Conservation (phyloP, 1,140 invertebrate genomes). For the Drosophila ironensis region DNA sequence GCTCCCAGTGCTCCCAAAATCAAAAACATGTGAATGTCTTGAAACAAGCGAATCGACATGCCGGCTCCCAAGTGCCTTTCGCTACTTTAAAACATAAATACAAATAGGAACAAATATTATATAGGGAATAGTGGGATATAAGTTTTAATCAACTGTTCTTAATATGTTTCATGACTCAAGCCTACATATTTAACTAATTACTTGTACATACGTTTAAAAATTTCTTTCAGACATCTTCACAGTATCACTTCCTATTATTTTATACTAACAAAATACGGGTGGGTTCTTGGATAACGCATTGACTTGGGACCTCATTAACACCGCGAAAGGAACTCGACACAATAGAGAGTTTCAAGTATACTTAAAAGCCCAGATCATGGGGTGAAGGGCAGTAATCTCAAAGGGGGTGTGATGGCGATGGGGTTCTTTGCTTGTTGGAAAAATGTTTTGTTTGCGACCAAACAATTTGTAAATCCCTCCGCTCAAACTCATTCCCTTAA, state of each 20-base stretch:
- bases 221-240: too few species aligned
- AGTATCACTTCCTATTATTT: background rate
- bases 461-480: constrained; percentile 12
- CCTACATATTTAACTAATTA: too few species aligned
- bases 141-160: too few species aligned
- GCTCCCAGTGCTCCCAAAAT: too few species aligned
- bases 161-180: too few species aligned
- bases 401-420: background rate
- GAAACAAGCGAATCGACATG: too few species aligned
- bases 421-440: constrained; percentile 10
- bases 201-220: too few species aligned
- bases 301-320: constrained; percentile 62
- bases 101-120: too few species aligned
- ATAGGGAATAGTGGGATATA: too few species aligned
- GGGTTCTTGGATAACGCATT: background rate
- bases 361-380: constrained; percentile 14
- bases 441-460: constrained; percentile 15
- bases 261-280: background rate
- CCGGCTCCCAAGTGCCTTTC: too few species aligned
- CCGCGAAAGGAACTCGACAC: constrained; percentile 59
- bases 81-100: too few species aligned
- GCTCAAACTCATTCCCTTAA: background rate
- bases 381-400: background rate
- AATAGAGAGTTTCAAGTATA: constrained; percentile 66
- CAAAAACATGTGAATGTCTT: too few species aligned